Conservation (phyloP, 1,140 invertebrate genomes). For the Neodiprion pinetum region DNA sequence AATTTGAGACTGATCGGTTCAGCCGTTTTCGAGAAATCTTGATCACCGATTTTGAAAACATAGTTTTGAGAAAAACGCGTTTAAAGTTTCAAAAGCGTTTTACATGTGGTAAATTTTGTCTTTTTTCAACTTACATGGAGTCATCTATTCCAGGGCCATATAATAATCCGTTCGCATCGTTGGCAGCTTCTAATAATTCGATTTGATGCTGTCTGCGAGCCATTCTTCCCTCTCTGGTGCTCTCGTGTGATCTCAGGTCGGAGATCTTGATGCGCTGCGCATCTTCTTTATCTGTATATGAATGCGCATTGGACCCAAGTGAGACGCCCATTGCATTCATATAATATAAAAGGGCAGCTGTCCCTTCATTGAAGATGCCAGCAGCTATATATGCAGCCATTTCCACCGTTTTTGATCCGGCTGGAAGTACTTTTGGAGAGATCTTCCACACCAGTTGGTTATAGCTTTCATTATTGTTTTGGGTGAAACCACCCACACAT, state of each 20-base stretch:
- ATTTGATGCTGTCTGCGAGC: conserved; percentile 20
- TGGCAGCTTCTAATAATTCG: conserved; percentile 29
- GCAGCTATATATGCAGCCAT: conserved; percentile 33
- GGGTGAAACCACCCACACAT: conserved; percentile 30
- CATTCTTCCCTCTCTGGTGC: conserved; percentile 29
- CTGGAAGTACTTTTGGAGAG: conserved; percentile 28
- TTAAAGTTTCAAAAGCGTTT: too few relatives aligned
- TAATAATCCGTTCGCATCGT: conserved; percentile 25
- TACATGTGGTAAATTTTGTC: too few relatives aligned
- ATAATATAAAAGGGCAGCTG: conserved; percentile 30
- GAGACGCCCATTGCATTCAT: conserved; percentile 30
- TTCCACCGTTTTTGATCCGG: conserved; percentile 29
- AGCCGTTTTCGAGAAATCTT: too few relatives aligned
- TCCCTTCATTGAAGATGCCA: conserved; percentile 33
- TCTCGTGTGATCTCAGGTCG: conserved; percentile 29
- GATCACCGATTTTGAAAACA: too few relatives aligned
- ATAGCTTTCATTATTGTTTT: conserved; percentile 34
- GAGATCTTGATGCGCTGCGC: conserved; percentile 26
- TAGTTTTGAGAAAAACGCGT: too few relatives aligned
- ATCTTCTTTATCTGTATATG: conserved; percentile 33
- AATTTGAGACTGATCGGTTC: too few relatives aligned
- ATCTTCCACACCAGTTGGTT: conserved; percentile 34
- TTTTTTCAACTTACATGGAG: not conserved
- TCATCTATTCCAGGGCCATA: conserved; percentile 22
- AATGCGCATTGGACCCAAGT: conserved; percentile 34